Conservation (phyloP, 2,113 vertebrate species). For the Dromaius novaehollandiae region DNA sequence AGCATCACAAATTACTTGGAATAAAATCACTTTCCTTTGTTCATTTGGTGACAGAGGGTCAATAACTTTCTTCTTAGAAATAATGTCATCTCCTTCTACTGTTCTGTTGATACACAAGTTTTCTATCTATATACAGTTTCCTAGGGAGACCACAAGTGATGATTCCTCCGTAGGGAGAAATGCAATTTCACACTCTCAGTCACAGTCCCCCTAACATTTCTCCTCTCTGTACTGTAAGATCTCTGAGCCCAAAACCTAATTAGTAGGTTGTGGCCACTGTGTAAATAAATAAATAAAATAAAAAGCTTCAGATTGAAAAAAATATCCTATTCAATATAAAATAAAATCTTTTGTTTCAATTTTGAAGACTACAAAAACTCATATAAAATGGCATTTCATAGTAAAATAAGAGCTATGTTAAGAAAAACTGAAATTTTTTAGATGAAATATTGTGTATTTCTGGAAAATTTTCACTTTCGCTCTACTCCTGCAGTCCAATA, state of each 20-base stretch:
- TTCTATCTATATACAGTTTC: neutral
- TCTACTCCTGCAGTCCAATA: neutral
- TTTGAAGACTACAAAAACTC: neutral
- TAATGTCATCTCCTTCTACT: neutral
- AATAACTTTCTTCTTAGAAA: neutral
- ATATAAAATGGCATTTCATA: neutral
- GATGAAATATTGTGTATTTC: neutral
- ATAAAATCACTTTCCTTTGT: neutral
- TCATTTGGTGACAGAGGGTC: neutral
- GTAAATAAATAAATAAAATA: neutral
- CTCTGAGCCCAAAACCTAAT: neutral
- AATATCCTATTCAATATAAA: neutral
- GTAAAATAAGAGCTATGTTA: neutral
- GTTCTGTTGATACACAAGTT: neutral
- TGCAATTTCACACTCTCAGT: neutral
- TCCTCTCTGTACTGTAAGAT: neutral
- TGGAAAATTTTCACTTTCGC: neutral
- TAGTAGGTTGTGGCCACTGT: neutral
- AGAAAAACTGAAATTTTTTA: neutral
- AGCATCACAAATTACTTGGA: neutral
- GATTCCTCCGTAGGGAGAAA: neutral
- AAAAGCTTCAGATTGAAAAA: neutral
- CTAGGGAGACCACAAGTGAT: neutral
- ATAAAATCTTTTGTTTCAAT: neutral
- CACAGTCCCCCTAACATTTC: neutral